Evolutionary conservation across 2,888 invertebrate genomes (phyloP), one percentile per base, ranked within the genome.

Genomic region (Spatulosminthurus flaviceps): DNA sequence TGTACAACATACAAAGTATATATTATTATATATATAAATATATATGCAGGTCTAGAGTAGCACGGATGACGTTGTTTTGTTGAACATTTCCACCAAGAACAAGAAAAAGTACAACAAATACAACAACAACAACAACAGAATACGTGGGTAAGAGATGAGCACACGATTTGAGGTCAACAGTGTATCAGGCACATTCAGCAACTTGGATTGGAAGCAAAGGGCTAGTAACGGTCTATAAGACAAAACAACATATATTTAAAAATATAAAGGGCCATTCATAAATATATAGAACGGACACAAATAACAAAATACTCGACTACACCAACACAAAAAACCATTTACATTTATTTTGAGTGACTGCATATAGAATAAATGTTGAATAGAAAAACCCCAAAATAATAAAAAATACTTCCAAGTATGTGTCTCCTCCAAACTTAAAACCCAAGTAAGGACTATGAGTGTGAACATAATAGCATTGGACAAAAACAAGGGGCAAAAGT

Each of bases 121-220:
- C n/a, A n/a, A n/a, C n/a, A n/a, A n/a, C n/a, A n/a, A n/a, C n/a
- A n/a, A n/a, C n/a, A n/a, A n/a, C n/a, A n/a, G n/a, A 51, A 11
- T 51, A 34, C 34, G 51, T 51, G 51, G n/a, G 51, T 51, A 51
- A 51, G 51, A 51, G 51, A 51, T 51, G 51, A 51, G 51, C 51
- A 51, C 51, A 51, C 51, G 51, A 51, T 51, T 51, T 19, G 51
- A 51, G 51, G 51, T 51, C 51, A 51, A n/a, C 51, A 51, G 51
- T 51, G 51, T 51, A 51, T 51, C 76, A 76, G 69, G 69, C 76
- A 76, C 76, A 76, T 69, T 76, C 76, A 76, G 67, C 76, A 51
- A 51, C 51, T 51, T 75, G 29, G 64, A 64, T 51, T 75, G 29
- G 64, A 64, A 76, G 76, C 61, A 34, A 61, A 76, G 67, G 76